Evolutionary conservation across 1,140 invertebrate species (phyloP).

Genomic region (Drosophila tani): DNA sequence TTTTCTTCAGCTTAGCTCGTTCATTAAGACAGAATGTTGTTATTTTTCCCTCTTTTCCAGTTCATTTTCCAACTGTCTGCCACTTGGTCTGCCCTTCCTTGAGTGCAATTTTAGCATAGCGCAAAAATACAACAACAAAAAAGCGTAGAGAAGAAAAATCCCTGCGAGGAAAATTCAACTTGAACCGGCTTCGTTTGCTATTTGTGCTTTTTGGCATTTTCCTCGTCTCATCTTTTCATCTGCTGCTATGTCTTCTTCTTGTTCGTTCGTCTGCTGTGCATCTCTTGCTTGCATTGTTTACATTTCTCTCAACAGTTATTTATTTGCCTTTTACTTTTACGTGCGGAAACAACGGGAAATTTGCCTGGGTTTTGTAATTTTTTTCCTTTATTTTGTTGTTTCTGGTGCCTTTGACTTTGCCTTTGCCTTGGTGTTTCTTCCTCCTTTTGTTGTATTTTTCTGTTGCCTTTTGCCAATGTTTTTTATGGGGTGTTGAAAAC

Average conservation of each 20-base stretch:
- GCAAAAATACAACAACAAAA: background rate
- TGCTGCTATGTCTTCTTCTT: constrained; percentile 44
- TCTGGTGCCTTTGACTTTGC: constrained; percentile 18
- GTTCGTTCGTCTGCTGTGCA: constrained; percentile 39
- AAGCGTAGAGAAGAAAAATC: background rate
- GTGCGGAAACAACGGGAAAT: constrained; percentile 62
- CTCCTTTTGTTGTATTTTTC: constrained; percentile 1
- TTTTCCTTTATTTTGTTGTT: constrained; percentile 23
- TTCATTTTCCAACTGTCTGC: constrained; percentile 29
- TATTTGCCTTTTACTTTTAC: constrained; percentile 71
- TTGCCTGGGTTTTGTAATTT: constrained; percentile 41
- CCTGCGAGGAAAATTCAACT: constrained; percentile 28
- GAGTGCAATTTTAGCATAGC: constrained; percentile 29
- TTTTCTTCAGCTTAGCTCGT: constrained; percentile 9
- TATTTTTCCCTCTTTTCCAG: constrained; percentile 23
- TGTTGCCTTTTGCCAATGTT: constrained; percentile 48
- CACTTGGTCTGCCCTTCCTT: constrained; percentile 17
- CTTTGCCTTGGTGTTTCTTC: constrained; percentile 14
- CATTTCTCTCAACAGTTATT: constrained; percentile 72
- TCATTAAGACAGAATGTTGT: constrained; percentile 22
- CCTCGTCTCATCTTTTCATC: constrained; percentile 36
- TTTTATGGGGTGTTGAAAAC: constrained; percentile 71
- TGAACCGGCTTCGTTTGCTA: constrained; percentile 46
- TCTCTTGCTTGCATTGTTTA: constrained; percentile 71
- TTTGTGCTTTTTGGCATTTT: constrained; percentile 27